Conservation (phyloP, 1,140 invertebrate species). For the Augochlora pura region DNA sequence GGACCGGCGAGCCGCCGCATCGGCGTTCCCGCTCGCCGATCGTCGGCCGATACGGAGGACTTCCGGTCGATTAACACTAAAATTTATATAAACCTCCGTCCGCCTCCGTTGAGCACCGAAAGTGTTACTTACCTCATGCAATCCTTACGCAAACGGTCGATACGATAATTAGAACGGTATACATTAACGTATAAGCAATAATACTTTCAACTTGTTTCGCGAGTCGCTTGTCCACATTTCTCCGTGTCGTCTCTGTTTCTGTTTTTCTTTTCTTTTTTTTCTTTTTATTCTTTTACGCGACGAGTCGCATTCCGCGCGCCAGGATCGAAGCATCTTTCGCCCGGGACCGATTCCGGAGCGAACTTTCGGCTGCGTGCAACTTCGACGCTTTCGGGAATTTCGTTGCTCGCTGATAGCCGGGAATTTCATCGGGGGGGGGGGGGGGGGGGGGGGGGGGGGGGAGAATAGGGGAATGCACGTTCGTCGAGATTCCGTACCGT, state of each 20-base stretch:
- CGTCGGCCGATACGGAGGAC: neutral
- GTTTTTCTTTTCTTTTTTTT: conserved; percentile 1
- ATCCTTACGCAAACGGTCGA: conserved; percentile 65
- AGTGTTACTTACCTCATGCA: conserved; percentile 54
- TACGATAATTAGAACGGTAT: conserved; percentile 58
- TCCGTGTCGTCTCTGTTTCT: neutral
- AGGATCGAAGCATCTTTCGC: neutral
- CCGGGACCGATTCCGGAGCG: neutral
- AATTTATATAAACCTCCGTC: conserved; percentile 34
- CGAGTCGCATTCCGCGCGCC: neutral
- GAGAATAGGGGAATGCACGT: no score
- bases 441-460: no score
- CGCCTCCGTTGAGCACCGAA: conserved; percentile 55
- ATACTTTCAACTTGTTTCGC: conserved; percentile 76
- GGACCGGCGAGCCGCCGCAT: no score
- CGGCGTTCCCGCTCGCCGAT: no score
- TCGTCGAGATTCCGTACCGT: no score
- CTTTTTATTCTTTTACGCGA: neutral
- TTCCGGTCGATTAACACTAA: conserved; percentile 38
- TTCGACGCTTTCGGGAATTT: neutral
- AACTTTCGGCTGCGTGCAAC: neutral
- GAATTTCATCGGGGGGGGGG: no score
- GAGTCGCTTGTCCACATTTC: neutral
- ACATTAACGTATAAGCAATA: conserved; percentile 74
- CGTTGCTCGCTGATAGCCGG: neutral